phyloP scores from a whole-genome alignment of 2,797 vertebrate species.

The Sebastiscus tertius region DNA sequence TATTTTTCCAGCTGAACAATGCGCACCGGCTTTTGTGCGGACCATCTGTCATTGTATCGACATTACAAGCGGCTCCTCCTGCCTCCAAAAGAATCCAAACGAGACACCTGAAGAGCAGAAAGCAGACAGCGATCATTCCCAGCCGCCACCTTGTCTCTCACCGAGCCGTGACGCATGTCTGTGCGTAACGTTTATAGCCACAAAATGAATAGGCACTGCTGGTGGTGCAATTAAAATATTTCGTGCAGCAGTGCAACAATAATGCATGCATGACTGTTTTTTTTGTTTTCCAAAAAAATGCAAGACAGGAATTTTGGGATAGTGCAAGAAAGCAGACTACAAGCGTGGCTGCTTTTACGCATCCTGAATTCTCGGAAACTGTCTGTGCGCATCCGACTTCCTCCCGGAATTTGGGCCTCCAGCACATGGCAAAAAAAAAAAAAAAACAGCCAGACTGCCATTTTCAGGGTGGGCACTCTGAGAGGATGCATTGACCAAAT shows the following conservation, averaged over 20 bases:
- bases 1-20: conserved; percentile 77
- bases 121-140: conserved; percentile 52
- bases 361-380: conserved; percentile 65
- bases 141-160: conserved; percentile 63
- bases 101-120: conserved; percentile 74
- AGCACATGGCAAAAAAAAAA: conserved; percentile 50
- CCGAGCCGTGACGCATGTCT: conserved; percentile 55
- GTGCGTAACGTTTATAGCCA: conserved; percentile 61
- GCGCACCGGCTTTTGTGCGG: conserved; percentile 77
- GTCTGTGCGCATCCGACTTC: conserved; percentile 65
- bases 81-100: conserved; percentile 24
- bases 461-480: conserved; percentile 71
- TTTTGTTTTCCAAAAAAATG: neutral
- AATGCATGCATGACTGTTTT: neutral
- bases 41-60: conserved; percentile 79
- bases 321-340: neutral
- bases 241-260: neutral
- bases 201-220: conserved; percentile 12
- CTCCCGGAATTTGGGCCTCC: conserved; percentile 56
- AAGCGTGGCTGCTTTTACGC: conserved; percentile 36
- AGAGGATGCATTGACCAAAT: conserved; percentile 51
- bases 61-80: conserved; percentile 47
- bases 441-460: conserved; percentile 58
- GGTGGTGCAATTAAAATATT: neutral
- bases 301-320: neutral